Evolutionary conservation across 2,888 invertebrate genomes (phyloP), one percentile per base, ranked within the genome.

Genomic region (Spodoptera exigua): DNA sequence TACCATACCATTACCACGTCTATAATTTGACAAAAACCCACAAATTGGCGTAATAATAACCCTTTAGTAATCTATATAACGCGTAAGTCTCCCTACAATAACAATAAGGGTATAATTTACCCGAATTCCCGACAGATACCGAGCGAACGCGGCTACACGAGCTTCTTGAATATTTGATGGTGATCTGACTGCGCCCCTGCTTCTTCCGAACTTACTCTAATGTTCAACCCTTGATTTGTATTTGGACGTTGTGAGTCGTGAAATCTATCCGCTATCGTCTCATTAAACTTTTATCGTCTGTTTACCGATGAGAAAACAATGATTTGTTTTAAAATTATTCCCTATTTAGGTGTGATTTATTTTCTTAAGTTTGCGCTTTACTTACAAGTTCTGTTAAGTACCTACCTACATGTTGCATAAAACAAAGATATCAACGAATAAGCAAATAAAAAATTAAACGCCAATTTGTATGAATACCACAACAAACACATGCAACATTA

Each of bases 111-210:
- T 32, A 55, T 53, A 49, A 73, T 61, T 70, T 49, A 59, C 44
- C 46, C n/a, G 43, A 70, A 68, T 44, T 68, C 59, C 77, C 74
- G 62, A 78, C 75, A 70, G 72, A 65, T 66, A 13, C 43, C 16
- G 56, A 66, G 49, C 73, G 70, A 76, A 75, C 74, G 63, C 69
- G 75, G 71, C 72, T 69, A 75, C 76, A 74, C 66, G 53, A 61
- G 62, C 48, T 51, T 49, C 55, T 56, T 89, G 82, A 84, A 89
- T 90, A 81, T 85, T 90, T 87, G 66, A 91, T 86, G 78, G 62
- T 76, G 68, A 74, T 68, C 79, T 83, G 87, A 83, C 84, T 70
- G 61, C 58, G 61, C 73, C 74, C 70, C 78, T 60, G 54, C 63
- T 73, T 66, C 74, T 73, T 76, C 62, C 57, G 36, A 74, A 71